Percentiles rank a stretch among this genome's conserved stretches.
Evolutionary conservation across 2,888 invertebrate species (phyloP).

Genomic region (Noctua janthe): DNA sequence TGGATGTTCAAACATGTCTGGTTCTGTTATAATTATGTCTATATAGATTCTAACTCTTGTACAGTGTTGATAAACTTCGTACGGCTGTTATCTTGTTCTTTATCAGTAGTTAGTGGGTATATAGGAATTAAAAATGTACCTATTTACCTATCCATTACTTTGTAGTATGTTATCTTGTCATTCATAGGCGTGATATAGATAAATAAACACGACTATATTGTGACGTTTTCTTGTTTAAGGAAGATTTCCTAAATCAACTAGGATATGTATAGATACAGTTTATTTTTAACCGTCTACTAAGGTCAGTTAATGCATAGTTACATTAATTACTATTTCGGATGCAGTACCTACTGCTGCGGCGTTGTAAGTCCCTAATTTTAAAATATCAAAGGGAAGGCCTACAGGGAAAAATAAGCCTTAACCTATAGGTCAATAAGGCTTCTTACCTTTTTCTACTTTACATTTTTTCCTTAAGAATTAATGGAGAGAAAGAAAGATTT

Average conservation of each 20-base stretch:
- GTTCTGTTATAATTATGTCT: conserved; percentile 23
- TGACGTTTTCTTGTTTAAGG: conserved; percentile 14
- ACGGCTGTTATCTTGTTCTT: conserved; percentile 55
- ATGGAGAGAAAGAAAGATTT: background rate
- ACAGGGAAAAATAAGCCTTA: background rate
- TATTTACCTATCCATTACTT: conserved; percentile 45
- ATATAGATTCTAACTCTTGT: conserved; percentile 21
- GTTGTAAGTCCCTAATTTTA: background rate
- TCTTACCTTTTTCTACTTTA: too few relatives aligned
- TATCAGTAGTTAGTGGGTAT: conserved; percentile 43
- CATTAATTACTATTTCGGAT: background rate
- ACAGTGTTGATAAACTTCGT: conserved; percentile 46
- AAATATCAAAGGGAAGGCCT: background rate
- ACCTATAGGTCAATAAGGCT: too few relatives aligned
- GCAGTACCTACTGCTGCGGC: background rate
- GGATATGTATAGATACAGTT: background rate
- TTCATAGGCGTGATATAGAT: conserved; percentile 40
- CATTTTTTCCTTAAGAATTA: too few relatives aligned
- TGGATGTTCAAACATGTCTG: conserved; percentile 8
- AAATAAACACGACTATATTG: conserved; percentile 25
- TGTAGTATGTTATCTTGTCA: conserved; percentile 53
- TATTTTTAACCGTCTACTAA: background rate
- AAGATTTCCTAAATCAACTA: background rate
- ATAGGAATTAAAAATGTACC: conserved; percentile 50
- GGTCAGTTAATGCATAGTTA: background rate